Percentiles rank a stretch among this genome's conserved stretches.
phyloP scores from a whole-genome alignment of 2,113 vertebrate species.

The Odocoileus hemionus region DNA sequence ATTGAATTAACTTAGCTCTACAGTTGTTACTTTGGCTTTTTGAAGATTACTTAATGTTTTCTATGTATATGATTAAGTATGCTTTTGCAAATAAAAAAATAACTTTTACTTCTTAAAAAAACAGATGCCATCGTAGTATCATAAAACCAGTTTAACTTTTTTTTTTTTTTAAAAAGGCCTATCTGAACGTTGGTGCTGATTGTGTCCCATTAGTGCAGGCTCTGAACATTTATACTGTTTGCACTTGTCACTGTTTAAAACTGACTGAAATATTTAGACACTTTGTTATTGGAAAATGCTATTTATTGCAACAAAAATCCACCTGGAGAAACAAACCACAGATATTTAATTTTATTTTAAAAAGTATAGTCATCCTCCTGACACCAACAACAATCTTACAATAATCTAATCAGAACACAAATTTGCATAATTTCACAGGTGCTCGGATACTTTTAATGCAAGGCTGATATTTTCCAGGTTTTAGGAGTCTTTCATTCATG shows the following conservation, averaged over 20 bases:
- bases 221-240: not conserved
- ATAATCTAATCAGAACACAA: not conserved
- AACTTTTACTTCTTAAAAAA: not conserved
- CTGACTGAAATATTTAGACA: not conserved
- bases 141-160: not conserved
- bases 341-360: not conserved
- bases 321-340: not conserved
- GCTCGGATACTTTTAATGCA: not conserved
- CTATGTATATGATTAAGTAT: not conserved
- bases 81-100: not conserved
- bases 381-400: not conserved
- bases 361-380: not conserved
- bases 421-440: not conserved
- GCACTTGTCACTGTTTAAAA: not conserved
- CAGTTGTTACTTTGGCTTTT: not conserved
- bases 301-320: not conserved
- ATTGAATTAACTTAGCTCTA: not conserved
- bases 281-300: not conserved
- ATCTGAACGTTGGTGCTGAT: accelerated
- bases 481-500: not conserved
- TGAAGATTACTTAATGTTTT: not conserved
- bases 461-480: not conserved
- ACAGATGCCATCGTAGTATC: not conserved
- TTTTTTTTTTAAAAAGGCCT: accelerated
- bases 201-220: accelerated